Evolutionary conservation across 2,888 invertebrate genomes (phyloP), one percentile per base, ranked within the genome.

Genomic region (Pollenia angustigena): DNA sequence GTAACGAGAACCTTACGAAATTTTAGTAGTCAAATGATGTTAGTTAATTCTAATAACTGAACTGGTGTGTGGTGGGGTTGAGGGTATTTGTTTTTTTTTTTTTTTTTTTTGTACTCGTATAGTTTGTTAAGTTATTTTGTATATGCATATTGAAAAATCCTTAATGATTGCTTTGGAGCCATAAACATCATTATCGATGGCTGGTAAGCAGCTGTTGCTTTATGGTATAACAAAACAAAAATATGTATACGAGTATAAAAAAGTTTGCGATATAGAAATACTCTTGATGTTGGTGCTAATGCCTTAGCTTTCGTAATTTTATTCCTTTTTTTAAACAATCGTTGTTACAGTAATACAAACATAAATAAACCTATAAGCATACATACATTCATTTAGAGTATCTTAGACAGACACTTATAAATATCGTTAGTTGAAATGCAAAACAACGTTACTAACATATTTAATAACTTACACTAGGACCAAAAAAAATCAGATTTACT

Each of bases 161-260:
- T 83, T 87, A 88, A 88, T 88, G 87, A 85, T 87, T 82, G 81
- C 85, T 69, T 64, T 88, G 88, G 88, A 88, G 88, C 87, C 88
- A 81, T 87, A 82, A 79, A 82, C 87, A 85, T 85, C 88, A 88
- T 84, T 83, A 87, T 87, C 88, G 82, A 81, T 88, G 88, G 81
- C 88, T 87, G 89, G 85, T 80, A 87, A 87, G 85, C 85, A 87
- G 81, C 78, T 82, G 84, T 72, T 85, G 74, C 71, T 64, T 56
- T 75, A 71, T 79, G 66, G 12, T 68, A 11, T 75, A 68, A 44
- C 69, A 40, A 64, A 42, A 52, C 12, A 40, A 79, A 58, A 78
- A 50, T 32, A 32, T 6, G 32, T 32, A 32, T 32, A 58, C 14
- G n/a, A 46, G 32, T 10, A 42, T 56, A 18, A 32, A 42, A 48